A percentile compares a stretch with the other conserved stretches of the same genome.
These are phyloP conservation scores for Xiphophorus hellerii DNA, from an alignment of 2,113 vertebrate genomes.

Conservation along the genomic window DNA sequence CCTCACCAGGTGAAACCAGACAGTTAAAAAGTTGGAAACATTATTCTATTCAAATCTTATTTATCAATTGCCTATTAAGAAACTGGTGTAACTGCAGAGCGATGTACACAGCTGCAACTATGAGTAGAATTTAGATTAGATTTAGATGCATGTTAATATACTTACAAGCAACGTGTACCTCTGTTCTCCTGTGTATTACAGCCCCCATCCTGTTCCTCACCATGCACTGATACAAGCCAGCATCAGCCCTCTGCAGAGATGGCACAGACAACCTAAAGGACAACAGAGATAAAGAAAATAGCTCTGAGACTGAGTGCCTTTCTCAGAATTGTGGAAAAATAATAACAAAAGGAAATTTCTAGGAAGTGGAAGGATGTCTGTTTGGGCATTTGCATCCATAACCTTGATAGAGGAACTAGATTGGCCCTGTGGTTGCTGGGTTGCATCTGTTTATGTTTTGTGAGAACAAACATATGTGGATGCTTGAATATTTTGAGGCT, in stretches of 20 bases:
- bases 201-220: constrained; percentile 91
- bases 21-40: too few relatives aligned
- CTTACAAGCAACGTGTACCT: constrained; percentile 91
- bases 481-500: constrained; percentile 19
- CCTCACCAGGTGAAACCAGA: too few relatives aligned
- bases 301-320: background rate
- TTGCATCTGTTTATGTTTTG: constrained; percentile 5
- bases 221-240: constrained; percentile 87
- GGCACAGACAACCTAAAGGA: constrained; percentile 81
- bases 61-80: too few relatives aligned
- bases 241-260: constrained; percentile 80
- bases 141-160: constrained; percentile 50
- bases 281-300: constrained; percentile 12
- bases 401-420: constrained; percentile 52
- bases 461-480: constrained; percentile 15
- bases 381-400: constrained; percentile 41
- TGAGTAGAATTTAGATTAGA: background rate
- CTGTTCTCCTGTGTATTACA: constrained; percentile 83
- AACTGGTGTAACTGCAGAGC: background rate
- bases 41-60: too few relatives aligned
- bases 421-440: constrained; percentile 18
- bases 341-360: background rate
- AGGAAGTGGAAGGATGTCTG: constrained; percentile 21
- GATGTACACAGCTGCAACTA: too few relatives aligned
- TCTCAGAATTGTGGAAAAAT: constrained; percentile 8